phyloP scores from a whole-genome alignment of 2,113 vertebrate genomes.

The Gnathonemus longibarbis region DNA sequence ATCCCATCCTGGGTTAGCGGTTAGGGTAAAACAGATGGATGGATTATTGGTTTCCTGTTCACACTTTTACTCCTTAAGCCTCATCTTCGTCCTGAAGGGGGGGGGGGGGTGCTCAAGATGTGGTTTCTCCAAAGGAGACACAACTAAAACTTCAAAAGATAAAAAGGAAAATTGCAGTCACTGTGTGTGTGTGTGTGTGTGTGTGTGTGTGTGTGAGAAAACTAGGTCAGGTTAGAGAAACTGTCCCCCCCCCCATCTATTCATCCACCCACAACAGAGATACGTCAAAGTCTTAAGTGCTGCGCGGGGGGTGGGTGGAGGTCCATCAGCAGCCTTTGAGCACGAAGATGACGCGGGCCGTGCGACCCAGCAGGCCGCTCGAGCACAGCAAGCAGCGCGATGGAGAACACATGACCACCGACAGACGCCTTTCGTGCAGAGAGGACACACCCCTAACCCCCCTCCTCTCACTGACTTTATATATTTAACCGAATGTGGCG shows the following conservation, averaged over 20 bases:
- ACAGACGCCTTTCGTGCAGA: neutral
- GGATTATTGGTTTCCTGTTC: neutral
- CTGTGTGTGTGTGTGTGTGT: neutral
- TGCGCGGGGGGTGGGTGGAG: neutral
- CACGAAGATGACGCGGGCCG: neutral
- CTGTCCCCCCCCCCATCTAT: neutral
- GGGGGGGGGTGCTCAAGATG: neutral
- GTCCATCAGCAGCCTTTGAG: neutral
- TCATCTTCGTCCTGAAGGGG: neutral
- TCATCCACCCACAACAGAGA: conserved; percentile 6
- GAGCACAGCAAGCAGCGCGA: neutral
- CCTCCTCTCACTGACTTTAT: neutral
- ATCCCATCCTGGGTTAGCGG: neutral
- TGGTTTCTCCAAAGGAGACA: neutral
- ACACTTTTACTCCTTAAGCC: neutral
- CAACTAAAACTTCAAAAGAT: neutral
- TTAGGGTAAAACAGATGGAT: neutral
- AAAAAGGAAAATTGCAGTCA: neutral
- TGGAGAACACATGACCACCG: neutral
- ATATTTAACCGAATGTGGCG: neutral
- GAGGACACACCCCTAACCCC: neutral
- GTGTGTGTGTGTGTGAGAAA: neutral
- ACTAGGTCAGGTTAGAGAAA: conserved; percentile 8
- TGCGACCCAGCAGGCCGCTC: neutral
- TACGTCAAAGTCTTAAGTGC: neutral